These are phyloP conservation scores for Ammodytes dubius DNA, from an alignment of 2,113 vertebrate species.

Conservation along the genomic window DNA sequence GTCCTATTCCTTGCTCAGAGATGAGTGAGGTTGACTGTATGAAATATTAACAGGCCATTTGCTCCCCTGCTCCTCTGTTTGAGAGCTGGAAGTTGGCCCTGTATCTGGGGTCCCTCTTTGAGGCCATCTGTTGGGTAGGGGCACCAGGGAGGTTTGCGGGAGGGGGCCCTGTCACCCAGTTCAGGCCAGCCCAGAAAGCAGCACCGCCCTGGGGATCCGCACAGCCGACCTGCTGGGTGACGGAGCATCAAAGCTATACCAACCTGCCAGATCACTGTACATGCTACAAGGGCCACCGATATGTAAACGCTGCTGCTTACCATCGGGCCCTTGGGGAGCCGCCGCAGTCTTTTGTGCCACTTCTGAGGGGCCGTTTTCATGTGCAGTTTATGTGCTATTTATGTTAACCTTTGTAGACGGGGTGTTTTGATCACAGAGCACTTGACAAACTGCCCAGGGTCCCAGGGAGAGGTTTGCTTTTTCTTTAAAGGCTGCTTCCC, in stretches of 20 bases:
- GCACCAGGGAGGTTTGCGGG: constrained; percentile 78
- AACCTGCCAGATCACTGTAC: constrained; percentile 81
- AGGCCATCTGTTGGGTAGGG: constrained; percentile 83
- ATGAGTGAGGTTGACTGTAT: constrained; percentile 81
- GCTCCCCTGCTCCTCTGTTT: constrained; percentile 82
- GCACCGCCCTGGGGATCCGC: constrained; percentile 74
- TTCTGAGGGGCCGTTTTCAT: constrained; percentile 72
- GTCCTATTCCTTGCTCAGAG: constrained; percentile 71
- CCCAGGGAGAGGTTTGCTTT: constrained; percentile 58
- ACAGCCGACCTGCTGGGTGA: constrained; percentile 81
- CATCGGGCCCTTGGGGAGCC: constrained; percentile 54
- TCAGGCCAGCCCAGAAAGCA: constrained; percentile 75
- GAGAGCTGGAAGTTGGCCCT: constrained; percentile 79
- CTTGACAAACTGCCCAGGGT: constrained; percentile 75
- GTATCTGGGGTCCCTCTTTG: constrained; percentile 82
- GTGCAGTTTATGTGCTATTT: constrained; percentile 73
- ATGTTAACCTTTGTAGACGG: constrained; percentile 75
- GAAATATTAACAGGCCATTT: constrained; percentile 85
- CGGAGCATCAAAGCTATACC: constrained; percentile 80
- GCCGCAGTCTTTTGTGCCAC: constrained; percentile 66
- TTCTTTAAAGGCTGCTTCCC: constrained; percentile 55
- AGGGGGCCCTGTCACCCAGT: constrained; percentile 77
- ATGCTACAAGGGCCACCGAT: constrained; percentile 66
- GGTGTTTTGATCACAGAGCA: constrained; percentile 60
- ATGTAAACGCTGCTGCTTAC: constrained; percentile 76